phyloP scores from a whole-genome alignment of 2,888 invertebrate species.

The Sialis fuliginosa region DNA sequence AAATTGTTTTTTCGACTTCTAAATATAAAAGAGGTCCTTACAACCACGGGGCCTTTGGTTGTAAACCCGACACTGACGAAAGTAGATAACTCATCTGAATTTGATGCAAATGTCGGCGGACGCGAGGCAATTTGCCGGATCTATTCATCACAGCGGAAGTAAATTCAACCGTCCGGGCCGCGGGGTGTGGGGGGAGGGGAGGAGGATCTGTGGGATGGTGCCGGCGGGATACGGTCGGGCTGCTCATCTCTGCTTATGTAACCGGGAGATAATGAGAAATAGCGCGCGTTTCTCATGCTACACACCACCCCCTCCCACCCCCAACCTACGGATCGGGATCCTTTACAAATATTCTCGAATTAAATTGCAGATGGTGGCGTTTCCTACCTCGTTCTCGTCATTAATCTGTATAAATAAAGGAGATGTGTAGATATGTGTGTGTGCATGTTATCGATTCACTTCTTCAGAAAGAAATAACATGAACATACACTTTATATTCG shows the following conservation, averaged over 20 bases:
- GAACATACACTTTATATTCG: no score
- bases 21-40: no score
- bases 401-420: neutral
- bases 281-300: neutral
- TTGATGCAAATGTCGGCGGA: neutral
- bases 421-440: neutral
- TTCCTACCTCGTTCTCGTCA: neutral
- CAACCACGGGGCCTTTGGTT: no score
- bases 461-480: no score
- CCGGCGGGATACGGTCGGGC: neutral
- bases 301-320: neutral
- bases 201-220: no score
- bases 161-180: neutral
- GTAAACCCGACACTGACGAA: no score
- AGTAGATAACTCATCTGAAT: no score
- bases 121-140: neutral
- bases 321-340: constrained; percentile 30
- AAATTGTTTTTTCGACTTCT: no score
- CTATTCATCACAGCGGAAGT: constrained; percentile 2
- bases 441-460: neutral
- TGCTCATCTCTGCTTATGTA: constrained; percentile 1
- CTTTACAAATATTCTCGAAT: constrained; percentile 39
- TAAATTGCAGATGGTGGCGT: constrained; percentile 17
- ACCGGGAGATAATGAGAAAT: constrained; percentile 2
- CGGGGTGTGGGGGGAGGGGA: neutral